Base-by-base conservation (phyloP, 2,888 invertebrate species). In the Clusia tigrina region DNA sequence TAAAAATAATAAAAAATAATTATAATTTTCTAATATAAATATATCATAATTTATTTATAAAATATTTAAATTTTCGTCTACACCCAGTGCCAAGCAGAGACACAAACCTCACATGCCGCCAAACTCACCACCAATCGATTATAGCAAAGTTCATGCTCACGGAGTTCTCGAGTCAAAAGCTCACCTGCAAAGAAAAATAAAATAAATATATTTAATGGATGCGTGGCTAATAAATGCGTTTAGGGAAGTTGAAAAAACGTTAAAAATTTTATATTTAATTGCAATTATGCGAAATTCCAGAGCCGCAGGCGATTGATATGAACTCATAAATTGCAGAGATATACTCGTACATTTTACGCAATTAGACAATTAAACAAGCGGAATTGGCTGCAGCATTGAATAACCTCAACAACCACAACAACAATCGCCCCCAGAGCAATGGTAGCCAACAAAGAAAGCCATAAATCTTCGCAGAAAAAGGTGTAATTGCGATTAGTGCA, bases 1-100 rank as follows among this genome's bases (percentile, higher is more conserved):
- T n/a, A n/a, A n/a, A n/a, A n/a, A n/a, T n/a, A n/a, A n/a, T n/a
- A n/a, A n/a, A n/a, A n/a, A n/a, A n/a, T n/a, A n/a, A n/a, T n/a
- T n/a, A n/a, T n/a, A n/a, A n/a, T n/a, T n/a, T n/a, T n/a, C n/a
- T n/a, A n/a, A n/a, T n/a, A n/a, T n/a, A n/a, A n/a, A n/a, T n/a
- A n/a, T n/a, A n/a, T n/a, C n/a, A n/a, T n/a, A n/a, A n/a, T n/a
- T n/a, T n/a, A n/a, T n/a, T n/a, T n/a, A n/a, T n/a, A n/a, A n/a
- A n/a, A 12, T 12, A 18, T 52, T 1, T 23, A 17, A 52, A 52
- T 23, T 24, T 23, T 17, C 20, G 6, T 20, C 9, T 51, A 22
- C 42, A 42, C 42, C 42, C 42, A n/a, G 42, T 42, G 52, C 60
- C 23, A 60, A 64, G 54, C 63, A 67, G 65, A 52, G 22, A 46